Evolutionary conservation across 2,113 vertebrate species (phyloP).

Genomic region (Dolichotis patagonum): DNA sequence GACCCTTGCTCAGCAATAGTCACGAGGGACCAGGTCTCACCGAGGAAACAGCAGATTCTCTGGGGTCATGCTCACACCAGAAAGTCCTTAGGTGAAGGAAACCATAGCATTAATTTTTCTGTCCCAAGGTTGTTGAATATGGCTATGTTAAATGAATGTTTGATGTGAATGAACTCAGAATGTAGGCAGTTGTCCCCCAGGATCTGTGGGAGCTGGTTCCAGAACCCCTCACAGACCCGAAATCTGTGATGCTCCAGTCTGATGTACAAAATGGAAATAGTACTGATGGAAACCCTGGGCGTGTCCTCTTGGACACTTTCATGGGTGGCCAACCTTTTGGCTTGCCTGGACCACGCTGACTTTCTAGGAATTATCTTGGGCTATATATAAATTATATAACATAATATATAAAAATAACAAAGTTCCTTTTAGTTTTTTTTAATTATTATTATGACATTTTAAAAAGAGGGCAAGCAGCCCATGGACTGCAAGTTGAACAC

Average conservation of each 20-base stretch:
- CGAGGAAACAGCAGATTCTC: neutral
- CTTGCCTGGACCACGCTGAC: neutral
- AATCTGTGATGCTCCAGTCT: neutral
- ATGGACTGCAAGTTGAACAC: neutral
- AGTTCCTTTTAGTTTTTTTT: neutral
- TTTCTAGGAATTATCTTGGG: neutral
- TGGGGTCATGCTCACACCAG: neutral
- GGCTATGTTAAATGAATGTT: neutral
- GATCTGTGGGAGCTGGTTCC: neutral
- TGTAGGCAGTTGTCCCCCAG: too few relatives aligned
- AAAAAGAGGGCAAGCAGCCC: neutral
- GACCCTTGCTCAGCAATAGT: fast-evolving
- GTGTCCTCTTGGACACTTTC: neutral
- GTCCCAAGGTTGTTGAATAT: neutral
- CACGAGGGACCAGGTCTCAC: fast-evolving
- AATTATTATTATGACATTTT: neutral
- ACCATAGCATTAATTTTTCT: neutral
- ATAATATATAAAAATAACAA: neutral
- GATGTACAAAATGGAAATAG: neutral
- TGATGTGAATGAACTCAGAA: neutral
- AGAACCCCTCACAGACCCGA: neutral
- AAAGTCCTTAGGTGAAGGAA: neutral
- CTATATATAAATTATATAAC: neutral
- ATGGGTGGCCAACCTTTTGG: neutral
- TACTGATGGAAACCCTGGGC: neutral